A percentile compares a stretch with the other conserved stretches of the same genome.
Conservation (phyloP, 2,888 invertebrate species). For the Melanophora roralis region DNA sequence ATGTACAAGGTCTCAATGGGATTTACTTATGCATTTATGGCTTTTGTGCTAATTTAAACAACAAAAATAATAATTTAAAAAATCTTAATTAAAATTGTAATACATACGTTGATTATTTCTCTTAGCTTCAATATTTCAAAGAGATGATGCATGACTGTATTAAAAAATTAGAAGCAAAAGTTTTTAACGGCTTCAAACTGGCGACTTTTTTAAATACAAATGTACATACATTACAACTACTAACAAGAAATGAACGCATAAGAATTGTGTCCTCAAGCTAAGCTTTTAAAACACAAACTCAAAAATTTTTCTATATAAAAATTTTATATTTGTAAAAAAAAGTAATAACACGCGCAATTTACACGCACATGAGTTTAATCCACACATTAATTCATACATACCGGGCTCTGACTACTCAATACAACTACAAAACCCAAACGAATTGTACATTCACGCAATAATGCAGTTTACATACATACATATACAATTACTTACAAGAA, state of each 20-base stretch:
- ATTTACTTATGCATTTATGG: slow-evolving; percentile 19
- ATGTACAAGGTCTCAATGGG: too few species aligned
- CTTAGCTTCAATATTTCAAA: too few species aligned
- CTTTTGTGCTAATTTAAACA: neutral
- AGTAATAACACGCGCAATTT: slow-evolving; percentile 65
- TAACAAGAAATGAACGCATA: neutral
- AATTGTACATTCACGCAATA: slow-evolving; percentile 63
- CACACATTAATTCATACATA: slow-evolving; percentile 41
- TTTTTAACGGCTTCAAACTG: neutral
- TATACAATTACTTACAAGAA: slow-evolving; percentile 63
- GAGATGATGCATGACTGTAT: too few species aligned
- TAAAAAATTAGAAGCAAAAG: too few species aligned
- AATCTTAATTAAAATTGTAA: slow-evolving; percentile 28
- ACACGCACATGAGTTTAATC: slow-evolving; percentile 63
- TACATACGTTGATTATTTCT: neutral
- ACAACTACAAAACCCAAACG: slow-evolving; percentile 31
- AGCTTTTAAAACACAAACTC: slow-evolving; percentile 40
- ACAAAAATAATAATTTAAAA: neutral
- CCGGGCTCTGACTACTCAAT: slow-evolving; percentile 34
- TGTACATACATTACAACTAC: neutral
- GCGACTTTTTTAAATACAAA: slow-evolving; percentile 11
- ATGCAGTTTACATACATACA: slow-evolving; percentile 62
- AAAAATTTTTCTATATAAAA: slow-evolving; percentile 20
- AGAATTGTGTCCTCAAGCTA: slow-evolving; percentile 56
- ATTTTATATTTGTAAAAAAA: slow-evolving; percentile 19